Evolutionary conservation across 2,797 vertebrate species (phyloP).

Genomic region (Malurus splendens): DNA sequence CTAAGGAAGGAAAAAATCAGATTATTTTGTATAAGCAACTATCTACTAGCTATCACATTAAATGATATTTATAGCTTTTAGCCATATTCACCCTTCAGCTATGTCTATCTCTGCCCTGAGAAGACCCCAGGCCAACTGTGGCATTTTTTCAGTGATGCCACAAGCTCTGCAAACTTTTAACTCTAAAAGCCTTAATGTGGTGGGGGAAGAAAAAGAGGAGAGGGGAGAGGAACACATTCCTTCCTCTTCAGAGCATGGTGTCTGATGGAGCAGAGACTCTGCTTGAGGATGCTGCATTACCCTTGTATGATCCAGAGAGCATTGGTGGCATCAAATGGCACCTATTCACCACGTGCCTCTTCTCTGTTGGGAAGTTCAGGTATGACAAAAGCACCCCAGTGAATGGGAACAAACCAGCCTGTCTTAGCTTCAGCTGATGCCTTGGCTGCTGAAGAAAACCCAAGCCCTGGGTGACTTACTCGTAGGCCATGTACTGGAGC

Average conservation of each 20-base stretch:
- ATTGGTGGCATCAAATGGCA: not conserved
- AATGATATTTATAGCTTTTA: not conserved
- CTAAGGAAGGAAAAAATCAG: not conserved
- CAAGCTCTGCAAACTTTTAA: not conserved
- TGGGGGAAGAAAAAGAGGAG: not conserved
- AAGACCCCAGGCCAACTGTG: not conserved
- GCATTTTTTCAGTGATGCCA: not conserved
- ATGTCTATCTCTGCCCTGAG: accelerated
- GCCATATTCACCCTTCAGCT: not conserved
- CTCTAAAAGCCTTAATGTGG: not conserved
- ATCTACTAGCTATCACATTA: not conserved
- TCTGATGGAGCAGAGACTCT: not conserved
- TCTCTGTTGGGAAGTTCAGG: not conserved
- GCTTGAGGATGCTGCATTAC: not conserved
- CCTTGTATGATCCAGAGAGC: not conserved
- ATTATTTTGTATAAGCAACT: not conserved
- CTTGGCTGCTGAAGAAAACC: not conserved
- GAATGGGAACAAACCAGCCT: not conserved
- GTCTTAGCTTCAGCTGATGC: not conserved
- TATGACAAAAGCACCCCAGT: not conserved
- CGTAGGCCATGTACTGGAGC: not conserved
- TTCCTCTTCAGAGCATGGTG: not conserved
- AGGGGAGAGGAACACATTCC: not conserved
- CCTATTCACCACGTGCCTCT: accelerated
- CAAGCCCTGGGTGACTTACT: not conserved